A percentile compares a stretch with the other conserved stretches of the same genome.
phyloP scores from a whole-genome alignment of 2,888 invertebrate genomes.

The Sinhomidia bicolor region DNA sequence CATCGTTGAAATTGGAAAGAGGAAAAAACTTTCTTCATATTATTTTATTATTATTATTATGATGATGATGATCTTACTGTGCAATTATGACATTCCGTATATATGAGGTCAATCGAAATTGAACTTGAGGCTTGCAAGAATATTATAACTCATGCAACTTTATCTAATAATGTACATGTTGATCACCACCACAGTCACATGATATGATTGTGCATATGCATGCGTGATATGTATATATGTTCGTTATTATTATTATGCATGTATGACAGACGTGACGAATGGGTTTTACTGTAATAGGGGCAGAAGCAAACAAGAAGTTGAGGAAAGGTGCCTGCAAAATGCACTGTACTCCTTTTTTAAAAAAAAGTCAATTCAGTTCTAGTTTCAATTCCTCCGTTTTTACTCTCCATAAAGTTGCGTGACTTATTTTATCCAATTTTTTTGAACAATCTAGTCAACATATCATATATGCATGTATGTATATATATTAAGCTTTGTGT shows the following conservation, averaged over 20 bases:
- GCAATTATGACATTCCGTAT: slow-evolving; percentile 29
- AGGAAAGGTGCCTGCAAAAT: slow-evolving; percentile 57
- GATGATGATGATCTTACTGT: not conserved
- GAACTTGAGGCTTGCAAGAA: slow-evolving; percentile 47
- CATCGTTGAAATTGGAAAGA: not conserved
- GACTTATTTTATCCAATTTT: slow-evolving; percentile 78
- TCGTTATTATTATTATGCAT: not conserved
- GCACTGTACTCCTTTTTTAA: slow-evolving; percentile 43
- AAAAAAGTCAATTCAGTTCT: too few species aligned
- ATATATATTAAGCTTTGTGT: not conserved
- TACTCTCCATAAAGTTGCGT: slow-evolving; percentile 78
- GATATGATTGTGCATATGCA: not conserved
- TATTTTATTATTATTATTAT: slow-evolving; percentile 30
- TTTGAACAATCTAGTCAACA: slow-evolving; percentile 27
- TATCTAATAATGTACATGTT: not conserved
- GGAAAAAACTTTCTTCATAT: not conserved
- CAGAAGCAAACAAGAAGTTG: slow-evolving; percentile 75
- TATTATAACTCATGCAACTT: not conserved
- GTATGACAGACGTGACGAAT: slow-evolving; percentile 76
- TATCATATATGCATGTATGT: too few species aligned
- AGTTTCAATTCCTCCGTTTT: slow-evolving; percentile 7
- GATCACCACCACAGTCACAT: slow-evolving; percentile 36
- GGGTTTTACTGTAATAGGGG: slow-evolving; percentile 71
- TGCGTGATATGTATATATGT: slow-evolving; percentile 1
- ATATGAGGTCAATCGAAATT: slow-evolving; percentile 48